Evolutionary conservation across 2,888 invertebrate species (phyloP).

Genomic region (Hecatera dysodea): DNA sequence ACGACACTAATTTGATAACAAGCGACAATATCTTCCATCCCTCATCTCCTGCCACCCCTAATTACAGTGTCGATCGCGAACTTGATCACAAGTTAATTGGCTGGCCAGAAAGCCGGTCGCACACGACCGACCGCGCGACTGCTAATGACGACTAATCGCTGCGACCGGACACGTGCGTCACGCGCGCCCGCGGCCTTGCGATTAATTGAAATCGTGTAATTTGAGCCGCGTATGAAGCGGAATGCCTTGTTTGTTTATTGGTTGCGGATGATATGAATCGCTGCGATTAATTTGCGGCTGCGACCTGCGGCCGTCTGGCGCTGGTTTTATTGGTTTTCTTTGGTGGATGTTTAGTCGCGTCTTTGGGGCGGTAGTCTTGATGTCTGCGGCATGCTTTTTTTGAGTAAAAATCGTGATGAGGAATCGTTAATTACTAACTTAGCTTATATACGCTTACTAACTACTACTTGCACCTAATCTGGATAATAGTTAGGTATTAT

Average conservation of each 20-base stretch:
- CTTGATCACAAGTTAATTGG: constrained; percentile 67
- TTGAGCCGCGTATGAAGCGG: constrained; percentile 55
- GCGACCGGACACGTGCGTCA: constrained; percentile 57
- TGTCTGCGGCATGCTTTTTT: constrained; percentile 5
- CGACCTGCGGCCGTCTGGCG: constrained; percentile 21
- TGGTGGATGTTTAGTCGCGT: constrained; percentile 27
- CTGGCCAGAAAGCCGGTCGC: constrained; percentile 45
- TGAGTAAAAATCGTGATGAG: background rate
- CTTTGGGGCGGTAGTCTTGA: background rate
- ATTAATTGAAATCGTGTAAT: constrained; percentile 66
- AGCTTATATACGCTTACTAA: too few relatives aligned
- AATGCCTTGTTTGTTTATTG: constrained; percentile 61
- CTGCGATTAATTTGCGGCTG: constrained; percentile 46
- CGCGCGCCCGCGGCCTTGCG: constrained; percentile 57
- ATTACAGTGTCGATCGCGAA: constrained; percentile 59
- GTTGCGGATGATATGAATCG: constrained; percentile 54
- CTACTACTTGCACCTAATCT: too few relatives aligned
- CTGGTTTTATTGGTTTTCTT: constrained; percentile 24
- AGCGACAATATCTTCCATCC: constrained; percentile 8
- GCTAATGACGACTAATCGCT: constrained; percentile 64
- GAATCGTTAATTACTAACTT: background rate
- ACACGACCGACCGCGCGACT: constrained; percentile 53
- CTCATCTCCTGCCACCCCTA: constrained; percentile 50
- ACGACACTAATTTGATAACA: background rate
- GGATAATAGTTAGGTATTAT: too few relatives aligned